These are phyloP conservation scores for Macrocentrus cingulum DNA, from an alignment of 1,140 invertebrate species.

Conservation along the genomic window DNA sequence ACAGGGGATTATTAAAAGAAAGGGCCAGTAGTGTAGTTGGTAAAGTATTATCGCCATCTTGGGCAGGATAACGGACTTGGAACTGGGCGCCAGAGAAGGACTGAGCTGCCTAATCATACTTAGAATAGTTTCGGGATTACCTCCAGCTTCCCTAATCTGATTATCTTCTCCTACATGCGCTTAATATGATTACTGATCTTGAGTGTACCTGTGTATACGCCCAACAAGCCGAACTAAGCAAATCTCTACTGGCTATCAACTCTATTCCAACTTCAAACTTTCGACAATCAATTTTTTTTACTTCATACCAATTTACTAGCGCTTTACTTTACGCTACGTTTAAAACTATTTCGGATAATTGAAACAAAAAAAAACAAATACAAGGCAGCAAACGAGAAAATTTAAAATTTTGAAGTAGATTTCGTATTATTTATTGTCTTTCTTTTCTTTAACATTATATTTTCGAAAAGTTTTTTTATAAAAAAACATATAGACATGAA, in stretches of 20 bases:
- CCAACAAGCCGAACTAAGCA: constrained; percentile 52
- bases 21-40: constrained; percentile 55
- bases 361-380: no score
- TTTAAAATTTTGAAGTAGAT: no score
- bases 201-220: constrained; percentile 52
- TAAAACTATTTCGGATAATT: no score
- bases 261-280: neutral
- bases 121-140: constrained; percentile 61
- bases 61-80: constrained; percentile 35
- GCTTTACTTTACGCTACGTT: no score
- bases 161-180: constrained; percentile 58
- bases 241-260: constrained; percentile 31
- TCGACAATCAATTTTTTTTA: constrained; percentile 1
- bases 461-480: no score
- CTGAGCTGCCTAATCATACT: constrained; percentile 58
- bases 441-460: no score
- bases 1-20: constrained; percentile 57
- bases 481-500: no score
- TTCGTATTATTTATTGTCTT: no score
- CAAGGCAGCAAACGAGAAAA: no score
- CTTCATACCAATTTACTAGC: no score
- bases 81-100: constrained; percentile 41
- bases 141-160: constrained; percentile 58
- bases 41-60: constrained; percentile 60
- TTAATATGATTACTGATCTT: constrained; percentile 62